These are phyloP conservation scores for Nemurella pictetii DNA, from an alignment of 2,888 invertebrate species.

Conservation along the genomic window DNA sequence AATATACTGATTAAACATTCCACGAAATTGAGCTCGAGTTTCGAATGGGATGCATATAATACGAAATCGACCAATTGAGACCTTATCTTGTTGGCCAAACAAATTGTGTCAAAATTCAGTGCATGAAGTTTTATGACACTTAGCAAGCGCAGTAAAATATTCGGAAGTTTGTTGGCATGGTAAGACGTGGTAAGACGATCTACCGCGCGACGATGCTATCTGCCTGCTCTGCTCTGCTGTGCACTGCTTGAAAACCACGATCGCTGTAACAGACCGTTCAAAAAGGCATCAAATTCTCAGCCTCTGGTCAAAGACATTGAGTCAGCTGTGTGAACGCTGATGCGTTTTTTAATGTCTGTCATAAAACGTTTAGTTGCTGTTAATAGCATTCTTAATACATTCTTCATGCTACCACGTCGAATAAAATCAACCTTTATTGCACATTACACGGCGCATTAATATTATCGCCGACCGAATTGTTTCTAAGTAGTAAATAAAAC, in stretches of 20 bases:
- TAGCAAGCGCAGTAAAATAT: too few relatives aligned
- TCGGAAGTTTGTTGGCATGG: too few relatives aligned
- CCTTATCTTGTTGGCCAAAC: not conserved
- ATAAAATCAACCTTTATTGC: slow-evolving; percentile 22
- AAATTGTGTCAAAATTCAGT: not conserved
- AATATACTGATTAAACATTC: not conserved
- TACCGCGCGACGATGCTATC: too few relatives aligned
- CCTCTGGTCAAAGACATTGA: not conserved
- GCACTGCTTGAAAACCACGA: too few relatives aligned
- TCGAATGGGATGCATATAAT: too few relatives aligned
- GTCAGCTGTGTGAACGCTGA: not conserved
- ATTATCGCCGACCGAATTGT: not conserved
- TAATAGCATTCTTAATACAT: slow-evolving; percentile 4
- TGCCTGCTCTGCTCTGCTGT: too few relatives aligned
- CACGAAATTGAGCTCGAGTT: not conserved
- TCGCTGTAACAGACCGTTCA: slow-evolving; percentile 7
- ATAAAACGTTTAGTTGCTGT: slow-evolving; percentile 13
- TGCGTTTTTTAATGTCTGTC: slow-evolving; percentile 18
- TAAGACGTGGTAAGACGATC: too few relatives aligned
- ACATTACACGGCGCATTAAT: not conserved
- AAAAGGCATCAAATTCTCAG: slow-evolving; percentile 5
- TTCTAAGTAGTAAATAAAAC: slow-evolving; percentile 1
- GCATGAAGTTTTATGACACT: too few relatives aligned
- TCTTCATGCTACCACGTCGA: not conserved
- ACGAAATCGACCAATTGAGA: not conserved